Conservation (phyloP, 2,888 invertebrate genomes). For the Phyto melanocephala region DNA sequence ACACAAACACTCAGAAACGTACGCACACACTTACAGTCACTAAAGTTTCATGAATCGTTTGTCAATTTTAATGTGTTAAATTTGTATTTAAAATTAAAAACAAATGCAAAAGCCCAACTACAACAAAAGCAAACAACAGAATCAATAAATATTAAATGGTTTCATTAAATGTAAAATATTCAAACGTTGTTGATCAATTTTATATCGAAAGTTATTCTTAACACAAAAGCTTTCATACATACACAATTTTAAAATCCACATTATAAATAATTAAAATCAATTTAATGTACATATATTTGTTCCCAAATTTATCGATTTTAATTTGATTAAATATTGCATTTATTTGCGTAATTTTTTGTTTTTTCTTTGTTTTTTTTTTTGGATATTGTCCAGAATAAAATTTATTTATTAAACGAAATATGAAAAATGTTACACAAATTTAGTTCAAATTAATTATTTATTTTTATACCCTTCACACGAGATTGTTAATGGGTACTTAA, state of each 20-base stretch:
- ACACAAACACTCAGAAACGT: no score
- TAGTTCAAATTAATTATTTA: slow-evolving; percentile 30
- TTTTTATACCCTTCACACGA: no score
- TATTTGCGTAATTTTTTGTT: neutral
- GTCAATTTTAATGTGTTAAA: neutral
- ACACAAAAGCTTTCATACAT: neutral
- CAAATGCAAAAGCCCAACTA: neutral
- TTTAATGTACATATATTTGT: slow-evolving; percentile 34
- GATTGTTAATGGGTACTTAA: no score
- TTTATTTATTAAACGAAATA: neutral
- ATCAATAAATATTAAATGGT: slow-evolving; percentile 35
- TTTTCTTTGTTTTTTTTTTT: neutral
- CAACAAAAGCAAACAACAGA: slow-evolving; percentile 14
- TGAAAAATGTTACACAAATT: neutral
- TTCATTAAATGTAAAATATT: slow-evolving; percentile 3
- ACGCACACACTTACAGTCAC: no score
- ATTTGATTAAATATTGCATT: neutral
- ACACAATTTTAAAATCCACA: neutral
- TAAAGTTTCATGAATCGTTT: neutral
- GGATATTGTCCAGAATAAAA: neutral
- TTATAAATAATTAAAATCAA: slow-evolving; percentile 35
- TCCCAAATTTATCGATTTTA: slow-evolving; percentile 30
- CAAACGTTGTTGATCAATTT: neutral
- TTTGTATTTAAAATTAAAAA: neutral
- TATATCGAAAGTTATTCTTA: neutral